phyloP scores from a whole-genome alignment of 2,113 vertebrate genomes.

The Aplodontia rufa region DNA sequence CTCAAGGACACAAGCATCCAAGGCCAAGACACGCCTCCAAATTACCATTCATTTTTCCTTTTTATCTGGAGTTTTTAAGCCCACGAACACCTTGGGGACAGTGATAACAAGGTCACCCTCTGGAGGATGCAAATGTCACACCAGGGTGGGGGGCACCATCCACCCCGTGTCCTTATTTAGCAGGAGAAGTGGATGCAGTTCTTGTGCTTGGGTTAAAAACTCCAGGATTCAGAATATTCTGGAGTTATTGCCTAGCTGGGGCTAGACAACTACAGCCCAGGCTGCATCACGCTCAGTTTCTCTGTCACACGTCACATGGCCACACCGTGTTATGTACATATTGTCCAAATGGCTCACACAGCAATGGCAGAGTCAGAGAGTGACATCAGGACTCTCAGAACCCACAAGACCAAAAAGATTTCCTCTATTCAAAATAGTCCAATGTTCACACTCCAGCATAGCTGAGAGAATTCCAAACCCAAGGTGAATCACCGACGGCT shows the following conservation, averaged over 20 bases:
- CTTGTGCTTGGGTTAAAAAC: too few species aligned
- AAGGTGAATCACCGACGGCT: not conserved
- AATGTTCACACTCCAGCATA: not conserved
- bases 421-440: not conserved
- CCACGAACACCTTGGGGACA: not conserved
- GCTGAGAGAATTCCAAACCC: not conserved
- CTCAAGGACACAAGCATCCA: too few species aligned
- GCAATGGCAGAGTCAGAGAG: not conserved
- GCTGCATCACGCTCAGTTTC: rapidly evolving
- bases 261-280: too few species aligned
- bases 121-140: rapidly evolving
- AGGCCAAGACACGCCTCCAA: not conserved
- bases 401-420: not conserved
- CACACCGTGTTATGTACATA: rapidly evolving
- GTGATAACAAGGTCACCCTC: not conserved
- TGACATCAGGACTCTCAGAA: not conserved
- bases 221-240: not conserved
- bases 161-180: not conserved
- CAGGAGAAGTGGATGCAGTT: not conserved
- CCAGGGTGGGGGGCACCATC: rapidly evolving
- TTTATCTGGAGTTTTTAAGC: not conserved
- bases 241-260: not conserved
- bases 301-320: not conserved
- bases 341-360: not conserved
- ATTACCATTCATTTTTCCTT: not conserved